phyloP scores from a whole-genome alignment of 2,797 vertebrate species.

The Natrix natrix region DNA sequence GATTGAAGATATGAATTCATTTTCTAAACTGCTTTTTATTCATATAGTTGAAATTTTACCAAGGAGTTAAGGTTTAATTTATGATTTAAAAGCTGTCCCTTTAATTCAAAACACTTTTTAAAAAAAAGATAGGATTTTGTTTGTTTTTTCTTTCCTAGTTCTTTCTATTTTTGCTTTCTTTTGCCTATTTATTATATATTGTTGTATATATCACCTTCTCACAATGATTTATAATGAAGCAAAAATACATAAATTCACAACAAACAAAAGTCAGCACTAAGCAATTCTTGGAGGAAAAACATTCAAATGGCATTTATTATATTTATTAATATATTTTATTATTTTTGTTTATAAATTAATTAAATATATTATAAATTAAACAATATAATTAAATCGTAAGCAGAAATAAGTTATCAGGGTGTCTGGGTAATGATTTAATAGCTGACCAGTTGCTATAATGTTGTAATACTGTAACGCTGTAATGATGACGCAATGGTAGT shows the following conservation, averaged over 20 bases:
- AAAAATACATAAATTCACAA: neutral
- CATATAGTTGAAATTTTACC: neutral
- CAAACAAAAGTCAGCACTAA: neutral
- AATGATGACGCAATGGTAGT: too few relatives aligned
- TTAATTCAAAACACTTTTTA: neutral
- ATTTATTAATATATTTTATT: neutral
- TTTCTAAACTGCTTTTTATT: neutral
- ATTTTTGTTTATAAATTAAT: neutral
- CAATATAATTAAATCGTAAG: neutral
- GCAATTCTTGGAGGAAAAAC: neutral
- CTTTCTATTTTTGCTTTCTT: neutral
- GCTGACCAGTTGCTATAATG: too few relatives aligned
- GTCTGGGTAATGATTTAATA: too few relatives aligned
- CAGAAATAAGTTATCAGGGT: neutral
- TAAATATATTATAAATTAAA: neutral
- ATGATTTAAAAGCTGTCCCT: neutral
- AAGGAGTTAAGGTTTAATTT: neutral
- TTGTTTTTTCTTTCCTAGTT: neutral
- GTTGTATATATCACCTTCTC: neutral
- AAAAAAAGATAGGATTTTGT: neutral
- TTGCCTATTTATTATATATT: neutral
- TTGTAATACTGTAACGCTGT: too few relatives aligned
- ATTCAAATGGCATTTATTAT: neutral
- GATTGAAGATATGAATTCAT: neutral
- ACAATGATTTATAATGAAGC: neutral